Percentiles rank a stretch among this genome's conserved stretches.
These are phyloP conservation scores for Dicycla oo DNA, from an alignment of 2,888 invertebrate species.

Conservation along the genomic window DNA sequence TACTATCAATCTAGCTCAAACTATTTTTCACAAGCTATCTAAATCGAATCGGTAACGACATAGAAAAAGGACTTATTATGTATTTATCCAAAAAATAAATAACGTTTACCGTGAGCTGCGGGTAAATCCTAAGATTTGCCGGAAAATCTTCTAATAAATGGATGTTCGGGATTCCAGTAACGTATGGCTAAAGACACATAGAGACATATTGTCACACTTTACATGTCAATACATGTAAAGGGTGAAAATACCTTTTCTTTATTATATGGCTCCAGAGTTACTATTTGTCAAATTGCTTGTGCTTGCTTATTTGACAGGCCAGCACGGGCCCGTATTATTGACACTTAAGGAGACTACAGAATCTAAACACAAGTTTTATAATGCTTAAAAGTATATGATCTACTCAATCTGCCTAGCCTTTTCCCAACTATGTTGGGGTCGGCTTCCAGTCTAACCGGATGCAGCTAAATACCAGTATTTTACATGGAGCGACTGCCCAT, in stretches of 20 bases:
- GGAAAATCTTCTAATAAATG: conserved; percentile 28
- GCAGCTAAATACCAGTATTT: too few species aligned
- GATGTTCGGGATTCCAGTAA: conserved; percentile 43
- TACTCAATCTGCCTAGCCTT: too few species aligned
- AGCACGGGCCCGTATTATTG: too few species aligned
- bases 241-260: too few species aligned
- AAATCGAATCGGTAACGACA: conserved; percentile 2
- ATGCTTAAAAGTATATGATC: too few species aligned
- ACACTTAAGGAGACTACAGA: too few species aligned
- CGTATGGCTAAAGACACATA: conserved; percentile 37
- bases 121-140: conserved; percentile 44
- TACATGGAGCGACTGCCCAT: too few species aligned
- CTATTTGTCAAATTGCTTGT: not conserved
- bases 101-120: conserved; percentile 45
- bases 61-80: conserved; percentile 25
- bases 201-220: conserved; percentile 40
- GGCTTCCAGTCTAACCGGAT: too few species aligned
- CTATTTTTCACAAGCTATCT: conserved; percentile 15
- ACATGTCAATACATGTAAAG: too few species aligned
- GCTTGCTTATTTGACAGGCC: conserved; percentile 1
- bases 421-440: too few species aligned
- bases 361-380: too few species aligned
- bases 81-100: conserved; percentile 49
- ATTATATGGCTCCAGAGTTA: not conserved
- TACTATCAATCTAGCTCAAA: conserved; percentile 9